phyloP scores from a whole-genome alignment of 2,113 vertebrate genomes.

The Solea solea region DNA sequence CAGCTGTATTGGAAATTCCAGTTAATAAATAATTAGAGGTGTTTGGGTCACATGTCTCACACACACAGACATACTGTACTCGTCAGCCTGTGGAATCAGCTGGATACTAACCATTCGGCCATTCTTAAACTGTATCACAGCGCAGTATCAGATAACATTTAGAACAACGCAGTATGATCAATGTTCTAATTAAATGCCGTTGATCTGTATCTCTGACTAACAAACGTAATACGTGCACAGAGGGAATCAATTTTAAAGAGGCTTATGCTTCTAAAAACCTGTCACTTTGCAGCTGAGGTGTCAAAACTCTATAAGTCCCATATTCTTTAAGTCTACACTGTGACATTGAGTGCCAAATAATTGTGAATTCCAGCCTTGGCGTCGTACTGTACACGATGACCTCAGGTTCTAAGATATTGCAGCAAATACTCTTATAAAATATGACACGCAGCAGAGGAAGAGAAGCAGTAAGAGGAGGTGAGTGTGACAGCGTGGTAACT shows the following conservation, averaged over 20 bases:
- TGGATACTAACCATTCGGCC: neutral
- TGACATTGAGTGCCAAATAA: neutral
- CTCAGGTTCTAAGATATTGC: conserved; percentile 6
- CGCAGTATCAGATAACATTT: conserved; percentile 1
- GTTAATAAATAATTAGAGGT: neutral
- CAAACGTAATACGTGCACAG: neutral
- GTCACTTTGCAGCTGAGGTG: neutral
- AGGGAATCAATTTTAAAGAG: neutral
- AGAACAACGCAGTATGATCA: neutral
- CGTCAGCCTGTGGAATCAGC: neutral
- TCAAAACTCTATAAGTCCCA: neutral
- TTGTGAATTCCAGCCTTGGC: neutral
- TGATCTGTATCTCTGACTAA: neutral
- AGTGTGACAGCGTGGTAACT: conserved; percentile 57
- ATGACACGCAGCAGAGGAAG: conserved; percentile 14
- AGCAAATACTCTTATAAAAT: conserved; percentile 20
- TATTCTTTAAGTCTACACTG: neutral
- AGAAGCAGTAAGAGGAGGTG: conserved; percentile 21
- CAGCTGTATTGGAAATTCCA: neutral
- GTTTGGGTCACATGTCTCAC: neutral
- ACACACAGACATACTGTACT: neutral
- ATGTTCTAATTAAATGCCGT: neutral
- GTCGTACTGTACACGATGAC: neutral
- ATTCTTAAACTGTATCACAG: neutral
- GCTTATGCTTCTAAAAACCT: neutral